These are phyloP conservation scores for Aplochiton taeniatus DNA, from an alignment of 2,797 vertebrate species.

Conservation along the genomic window DNA sequence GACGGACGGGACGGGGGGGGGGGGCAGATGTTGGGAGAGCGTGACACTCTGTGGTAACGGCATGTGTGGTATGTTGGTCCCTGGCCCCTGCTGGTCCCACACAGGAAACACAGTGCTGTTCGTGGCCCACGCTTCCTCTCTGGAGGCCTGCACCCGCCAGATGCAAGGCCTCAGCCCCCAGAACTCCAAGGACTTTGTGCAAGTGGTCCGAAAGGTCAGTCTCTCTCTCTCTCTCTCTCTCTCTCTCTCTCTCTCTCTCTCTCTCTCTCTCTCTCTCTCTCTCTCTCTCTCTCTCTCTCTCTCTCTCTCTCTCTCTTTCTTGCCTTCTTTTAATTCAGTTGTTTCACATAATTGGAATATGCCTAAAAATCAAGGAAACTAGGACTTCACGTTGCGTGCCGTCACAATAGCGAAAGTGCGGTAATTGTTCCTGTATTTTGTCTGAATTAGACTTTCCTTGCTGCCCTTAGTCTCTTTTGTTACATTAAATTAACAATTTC, in stretches of 20 bases:
- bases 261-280: background rate
- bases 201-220: conserved; percentile 96
- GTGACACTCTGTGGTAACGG: conserved; percentile 9
- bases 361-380: too few species aligned
- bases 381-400: too few species aligned
- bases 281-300: background rate
- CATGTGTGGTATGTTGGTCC: conserved; percentile 44
- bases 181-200: conserved; percentile 98
- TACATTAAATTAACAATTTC: too few species aligned
- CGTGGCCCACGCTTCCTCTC: conserved; percentile 96
- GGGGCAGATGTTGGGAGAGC: too few species aligned
- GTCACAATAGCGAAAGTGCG: too few species aligned
- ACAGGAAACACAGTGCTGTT: conserved; percentile 95
- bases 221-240: conserved; percentile 15
- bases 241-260: background rate
- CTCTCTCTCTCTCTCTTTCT: background rate
- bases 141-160: conserved; percentile 97
- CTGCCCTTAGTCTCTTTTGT: too few species aligned
- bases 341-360: too few species aligned
- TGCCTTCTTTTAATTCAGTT: too few species aligned
- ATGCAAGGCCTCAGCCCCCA: conserved; percentile 93
- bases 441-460: too few species aligned
- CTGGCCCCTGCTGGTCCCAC: conserved; percentile 50
- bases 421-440: too few species aligned
- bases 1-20: too few species aligned